Base-by-base conservation (phyloP, 2,888 invertebrate genomes). In the Euphydryas editha region DNA sequence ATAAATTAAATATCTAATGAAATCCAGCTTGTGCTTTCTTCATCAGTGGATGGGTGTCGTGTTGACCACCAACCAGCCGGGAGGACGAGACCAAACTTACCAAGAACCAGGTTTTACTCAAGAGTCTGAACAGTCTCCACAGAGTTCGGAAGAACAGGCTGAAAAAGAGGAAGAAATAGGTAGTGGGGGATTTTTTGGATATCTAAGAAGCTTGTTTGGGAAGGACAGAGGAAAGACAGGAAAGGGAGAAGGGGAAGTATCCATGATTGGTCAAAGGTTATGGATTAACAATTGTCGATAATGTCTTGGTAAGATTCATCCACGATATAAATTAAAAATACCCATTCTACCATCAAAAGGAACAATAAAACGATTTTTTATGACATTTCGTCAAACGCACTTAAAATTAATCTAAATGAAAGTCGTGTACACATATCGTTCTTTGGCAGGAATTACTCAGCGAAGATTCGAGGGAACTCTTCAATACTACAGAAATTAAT, bases 21-120 rank as follows among this genome's bases (percentile, higher is more conserved):
- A 89, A 87, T 81, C 88, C 87, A 91, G 91, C 86, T 84, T 91
- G 86, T 90, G 81, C 88, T 90, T 92, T 91, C 78, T 90, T 87
- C 88, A 89, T 88, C 90, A 91, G 92, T 81, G 84, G 86, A 82
- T 71, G 70, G 83, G 82, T 75, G 77, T 82, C 72, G 76, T 85
- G 80, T 73, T 81, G 69, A 72, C 65, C 67, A 75, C 74, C 1
- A 30, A 62, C 63, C 67, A 65, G 67, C 57, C 72, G 61, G 74
- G 73, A 65, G 56, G 54, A 13, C 59, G 44, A 44, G 54, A 62
- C 17, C 69, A 69, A 44, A n/a, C 2, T 44, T 44, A n/a, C 46
- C 65, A 36, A 36, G 21, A 51, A n/a, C 15, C 65, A 15, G 66
- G 67, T 17, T 62, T 67, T n/a, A 44, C 42, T 13, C n/a, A 15